A percentile compares a stretch with the other conserved stretches of the same genome.
Conservation (phyloP, 2,888 invertebrate species). For the Cerceris ruficornis region DNA sequence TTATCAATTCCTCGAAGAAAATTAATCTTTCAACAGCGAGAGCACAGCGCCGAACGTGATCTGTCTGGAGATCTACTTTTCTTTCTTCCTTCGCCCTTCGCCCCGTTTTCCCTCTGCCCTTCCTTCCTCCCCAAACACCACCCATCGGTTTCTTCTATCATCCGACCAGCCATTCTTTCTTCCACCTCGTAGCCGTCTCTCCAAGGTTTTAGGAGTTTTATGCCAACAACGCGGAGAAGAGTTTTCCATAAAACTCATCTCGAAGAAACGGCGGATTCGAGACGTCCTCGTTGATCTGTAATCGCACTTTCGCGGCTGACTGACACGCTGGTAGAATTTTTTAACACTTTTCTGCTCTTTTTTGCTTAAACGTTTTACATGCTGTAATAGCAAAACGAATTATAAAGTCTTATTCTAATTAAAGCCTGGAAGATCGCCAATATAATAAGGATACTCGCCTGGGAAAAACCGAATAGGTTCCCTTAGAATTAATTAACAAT, state of each 20-base stretch:
- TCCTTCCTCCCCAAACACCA: too few species aligned
- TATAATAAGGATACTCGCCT: too few species aligned
- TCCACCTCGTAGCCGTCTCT: conserved; percentile 25
- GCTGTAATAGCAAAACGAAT: too few species aligned
- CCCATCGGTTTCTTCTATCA: too few species aligned
- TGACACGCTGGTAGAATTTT: conserved; percentile 1
- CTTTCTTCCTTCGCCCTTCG: neutral
- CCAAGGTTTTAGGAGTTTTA: conserved; percentile 50
- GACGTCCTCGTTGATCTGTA: conserved; percentile 27
- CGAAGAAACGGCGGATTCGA: conserved; percentile 18
- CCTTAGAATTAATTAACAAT: too few species aligned
- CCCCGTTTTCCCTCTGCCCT: neutral
- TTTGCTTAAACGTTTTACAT: too few species aligned
- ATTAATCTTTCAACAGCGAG: neutral
- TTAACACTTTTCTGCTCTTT: conserved; percentile 26
- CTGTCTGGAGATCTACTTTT: neutral
- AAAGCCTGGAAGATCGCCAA: too few species aligned
- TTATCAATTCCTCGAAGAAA: neutral
- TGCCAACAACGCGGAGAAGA: conserved; percentile 28
- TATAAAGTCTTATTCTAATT: too few species aligned
- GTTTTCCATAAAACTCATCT: conserved; percentile 52
- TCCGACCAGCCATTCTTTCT: neutral
- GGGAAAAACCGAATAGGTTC: too few species aligned
- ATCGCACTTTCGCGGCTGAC: conserved; percentile 33
- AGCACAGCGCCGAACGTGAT: conserved; percentile 4